Percentiles rank a stretch among this genome's conserved stretches.
phyloP scores from a whole-genome alignment of 2,888 invertebrate species.

The Corbicula japonica region DNA sequence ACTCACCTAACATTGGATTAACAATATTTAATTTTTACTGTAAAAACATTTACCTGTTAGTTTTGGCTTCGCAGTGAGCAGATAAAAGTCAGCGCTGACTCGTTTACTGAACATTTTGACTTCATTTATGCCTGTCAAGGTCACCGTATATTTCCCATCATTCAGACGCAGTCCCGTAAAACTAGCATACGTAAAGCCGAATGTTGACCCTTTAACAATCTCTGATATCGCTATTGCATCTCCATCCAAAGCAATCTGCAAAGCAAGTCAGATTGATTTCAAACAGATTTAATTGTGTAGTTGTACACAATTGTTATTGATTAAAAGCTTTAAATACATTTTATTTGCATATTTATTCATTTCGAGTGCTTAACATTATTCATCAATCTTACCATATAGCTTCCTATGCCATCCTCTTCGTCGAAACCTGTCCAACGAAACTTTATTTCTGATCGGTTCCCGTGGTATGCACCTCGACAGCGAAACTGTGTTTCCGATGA shows the following conservation, averaged over 20 bases:
- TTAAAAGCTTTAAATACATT: too few relatives aligned
- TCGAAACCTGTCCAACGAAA: too few relatives aligned
- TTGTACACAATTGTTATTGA: too few relatives aligned
- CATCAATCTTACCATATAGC: conserved; percentile 50
- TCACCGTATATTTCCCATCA: conserved; percentile 46
- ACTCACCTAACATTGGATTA: too few relatives aligned
- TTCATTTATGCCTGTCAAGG: conserved; percentile 45
- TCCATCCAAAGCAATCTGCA: conserved; percentile 33
- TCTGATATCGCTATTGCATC: conserved; percentile 6
- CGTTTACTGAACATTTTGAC: conserved; percentile 47
- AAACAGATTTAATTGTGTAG: too few relatives aligned
- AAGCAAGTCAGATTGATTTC: too few relatives aligned
- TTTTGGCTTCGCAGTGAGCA: conserved; percentile 33
- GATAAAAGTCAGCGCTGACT: background rate
- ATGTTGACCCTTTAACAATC: conserved; percentile 25
- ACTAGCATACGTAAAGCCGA: conserved; percentile 34
- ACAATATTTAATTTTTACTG: too few relatives aligned
- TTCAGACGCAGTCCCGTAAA: conserved; percentile 28
- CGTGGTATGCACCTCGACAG: conserved; percentile 37
- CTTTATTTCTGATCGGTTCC: conserved; percentile 33
- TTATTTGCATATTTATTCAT: too few relatives aligned
- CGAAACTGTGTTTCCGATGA: conserved; percentile 45
- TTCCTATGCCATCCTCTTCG: conserved; percentile 46
- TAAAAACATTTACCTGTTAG: too few relatives aligned
- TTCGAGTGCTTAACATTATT: too few relatives aligned